Base-by-base conservation (phyloP, 2,113 vertebrate genomes). In the Chaenocephalus aceratus region DNA sequence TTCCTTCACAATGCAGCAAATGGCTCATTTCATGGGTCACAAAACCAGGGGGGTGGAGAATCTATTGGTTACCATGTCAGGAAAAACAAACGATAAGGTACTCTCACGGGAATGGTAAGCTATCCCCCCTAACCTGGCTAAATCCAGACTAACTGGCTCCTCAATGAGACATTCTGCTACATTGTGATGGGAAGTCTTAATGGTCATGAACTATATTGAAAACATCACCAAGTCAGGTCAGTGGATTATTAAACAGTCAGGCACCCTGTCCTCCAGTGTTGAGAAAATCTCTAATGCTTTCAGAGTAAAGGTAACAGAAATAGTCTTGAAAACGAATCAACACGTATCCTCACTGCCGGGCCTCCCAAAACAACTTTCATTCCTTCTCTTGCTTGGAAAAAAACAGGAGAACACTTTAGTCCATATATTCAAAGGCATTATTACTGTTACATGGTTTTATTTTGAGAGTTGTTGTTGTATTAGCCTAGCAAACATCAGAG, bases 1-100 rank as follows among this genome's bases (percentile, higher is more conserved):
- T 71, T 62, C 84, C 70, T 75, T 75, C 86, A 87, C 80, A 88
- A 83, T 81, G 81, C 77, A 88, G 75, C 81, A 59, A 89, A 89
- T 60, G 76, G 58, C 83, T 91, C 77, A 88, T 85, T 91, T 90
- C 83, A 89, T 86, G 79, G 85, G 69, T 89, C 89, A 88, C 83
- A 79, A 85, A 83, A 68, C 71, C 72, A 70, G 51, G 36, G 67
- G 21, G 75, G 15, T 48, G 48, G 72, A 73, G 65, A 58, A 3
- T 52, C 26, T 51, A n/a, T 62, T 64, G 62, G 18, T 77, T 79
- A 77, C 65, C 67, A 73, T 52, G 51, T 72, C 48, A 51, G 57
- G 56, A 66, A 70, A 81, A 79, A 79, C 41, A 72, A 84, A 68
- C 2, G 2, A 51, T 46, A 45, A 83, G 23, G 64, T 44, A 63